Evolutionary conservation across 1,140 invertebrate species (phyloP), one percentile per base, ranked within the genome.

Genomic region (Homalodisca vitripennis): DNA sequence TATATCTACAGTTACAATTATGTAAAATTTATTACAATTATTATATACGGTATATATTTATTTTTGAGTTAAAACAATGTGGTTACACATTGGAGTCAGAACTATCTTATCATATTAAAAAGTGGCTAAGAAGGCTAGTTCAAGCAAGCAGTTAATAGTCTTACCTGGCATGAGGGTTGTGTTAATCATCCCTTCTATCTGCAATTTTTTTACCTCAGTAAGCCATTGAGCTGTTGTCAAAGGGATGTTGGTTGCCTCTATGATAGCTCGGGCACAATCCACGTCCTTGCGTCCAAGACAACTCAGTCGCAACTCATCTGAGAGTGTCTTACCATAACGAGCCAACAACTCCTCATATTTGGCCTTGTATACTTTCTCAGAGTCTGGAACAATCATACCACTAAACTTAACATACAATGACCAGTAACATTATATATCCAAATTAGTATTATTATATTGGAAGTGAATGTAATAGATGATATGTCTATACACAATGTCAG

Each of bases 281-380:
- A 82, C 79, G 76, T 92, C 89, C 32, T 88, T 89, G 62, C 86
- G 88, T 47, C 93, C 92, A 78, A 93, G 84, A 41, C 90, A 83
- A 77, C 87, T 85, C 74, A 86, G 80, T 78, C 89, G 87, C 69
- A 93, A 76, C 69, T 94, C 85, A 77, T 87, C 85, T 0, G 88
- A 88, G 78, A 92, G 95, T 27, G 79, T 78, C 77, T 91, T 90
- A 0, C 88, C 90, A 81, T 87, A 92, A 73, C 83, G 80, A 12
- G 82, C 82, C 64, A 85, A 85, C 31, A 89, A 83, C 66, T 82
- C 82, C 65, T 82, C 79, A 74, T 87, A 85, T 77, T 88, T 84
- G 77, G 82, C 80, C 72, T 88, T 86, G 70, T 88, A 88, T 14
- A 86, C 82, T 68, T 76, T 80, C 78, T 88, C 86, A 13, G 86